Evolutionary conservation across 2,113 vertebrate species (phyloP).

Genomic region (Baryphthengus martii): DNA sequence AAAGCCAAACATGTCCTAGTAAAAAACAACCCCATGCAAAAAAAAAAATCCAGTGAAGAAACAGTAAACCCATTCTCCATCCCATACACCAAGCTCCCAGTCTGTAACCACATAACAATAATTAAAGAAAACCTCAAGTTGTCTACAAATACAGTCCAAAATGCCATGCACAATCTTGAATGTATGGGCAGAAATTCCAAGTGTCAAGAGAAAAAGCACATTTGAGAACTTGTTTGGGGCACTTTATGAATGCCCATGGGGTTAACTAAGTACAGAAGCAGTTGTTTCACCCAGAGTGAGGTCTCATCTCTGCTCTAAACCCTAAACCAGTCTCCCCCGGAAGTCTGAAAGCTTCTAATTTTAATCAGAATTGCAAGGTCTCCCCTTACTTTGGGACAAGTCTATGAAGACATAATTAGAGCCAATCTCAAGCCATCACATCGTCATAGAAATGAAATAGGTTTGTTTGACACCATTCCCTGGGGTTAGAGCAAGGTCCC

Average conservation of each 20-base stretch:
- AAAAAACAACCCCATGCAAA: background rate
- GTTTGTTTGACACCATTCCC: background rate
- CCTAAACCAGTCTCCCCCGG: background rate
- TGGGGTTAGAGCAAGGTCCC: background rate
- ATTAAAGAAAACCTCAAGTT: background rate
- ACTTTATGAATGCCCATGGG: background rate
- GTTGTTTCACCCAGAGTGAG: rapidly evolving
- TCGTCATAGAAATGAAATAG: rapidly evolving
- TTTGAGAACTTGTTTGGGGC: rapidly evolving
- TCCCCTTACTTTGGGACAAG: background rate
- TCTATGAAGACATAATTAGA: background rate
- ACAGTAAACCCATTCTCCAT: background rate
- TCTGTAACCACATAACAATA: background rate
- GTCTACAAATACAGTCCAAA: background rate
- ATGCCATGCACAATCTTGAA: background rate
- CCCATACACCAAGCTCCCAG: background rate
- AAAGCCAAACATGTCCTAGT: background rate
- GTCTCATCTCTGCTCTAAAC: background rate
- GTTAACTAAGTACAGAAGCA: background rate
- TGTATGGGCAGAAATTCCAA: background rate
- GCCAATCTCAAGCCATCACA: background rate
- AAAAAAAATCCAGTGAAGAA: background rate
- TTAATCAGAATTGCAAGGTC: background rate
- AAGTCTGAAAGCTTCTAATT: rapidly evolving
- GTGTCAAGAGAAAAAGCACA: background rate